phyloP scores from a whole-genome alignment of 2,888 invertebrate species.

The Melanchra persicariae region DNA sequence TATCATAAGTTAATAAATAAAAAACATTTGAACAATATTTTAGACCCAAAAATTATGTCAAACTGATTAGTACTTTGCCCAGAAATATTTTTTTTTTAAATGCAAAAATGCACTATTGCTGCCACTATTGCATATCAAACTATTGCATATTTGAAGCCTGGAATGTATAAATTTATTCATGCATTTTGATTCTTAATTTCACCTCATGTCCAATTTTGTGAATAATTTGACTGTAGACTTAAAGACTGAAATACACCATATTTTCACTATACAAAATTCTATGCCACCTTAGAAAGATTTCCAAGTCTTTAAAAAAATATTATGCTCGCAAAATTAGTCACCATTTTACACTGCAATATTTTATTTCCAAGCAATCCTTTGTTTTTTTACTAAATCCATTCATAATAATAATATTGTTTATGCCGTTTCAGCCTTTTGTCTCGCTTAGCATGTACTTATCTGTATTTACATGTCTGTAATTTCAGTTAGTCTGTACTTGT shows the following conservation, averaged over 20 bases:
- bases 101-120: conserved; percentile 17
- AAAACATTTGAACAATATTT: background rate
- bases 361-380: conserved; percentile 41
- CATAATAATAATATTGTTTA: conserved; percentile 41
- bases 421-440: conserved; percentile 50
- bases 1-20: background rate
- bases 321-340: conserved; percentile 16
- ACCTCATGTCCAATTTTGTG: conserved; percentile 36
- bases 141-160: conserved; percentile 55
- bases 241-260: conserved; percentile 44
- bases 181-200: conserved; percentile 44
- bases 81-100: background rate
- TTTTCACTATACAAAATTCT: conserved; percentile 5
- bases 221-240: conserved; percentile 29
- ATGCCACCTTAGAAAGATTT: conserved; percentile 2
- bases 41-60: background rate
- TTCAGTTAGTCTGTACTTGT: conserved; percentile 25
- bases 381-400: conserved; percentile 17
- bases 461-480: conserved; percentile 44
- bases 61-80: background rate
- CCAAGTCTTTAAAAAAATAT: background rate
- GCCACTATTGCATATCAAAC: conserved; percentile 16
- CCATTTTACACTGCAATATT: conserved; percentile 33
- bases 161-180: conserved; percentile 38
- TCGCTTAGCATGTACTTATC: conserved; percentile 63